Evolutionary conservation across 2,888 invertebrate species (phyloP).

Genomic region (Gymnocheta viridis): DNA sequence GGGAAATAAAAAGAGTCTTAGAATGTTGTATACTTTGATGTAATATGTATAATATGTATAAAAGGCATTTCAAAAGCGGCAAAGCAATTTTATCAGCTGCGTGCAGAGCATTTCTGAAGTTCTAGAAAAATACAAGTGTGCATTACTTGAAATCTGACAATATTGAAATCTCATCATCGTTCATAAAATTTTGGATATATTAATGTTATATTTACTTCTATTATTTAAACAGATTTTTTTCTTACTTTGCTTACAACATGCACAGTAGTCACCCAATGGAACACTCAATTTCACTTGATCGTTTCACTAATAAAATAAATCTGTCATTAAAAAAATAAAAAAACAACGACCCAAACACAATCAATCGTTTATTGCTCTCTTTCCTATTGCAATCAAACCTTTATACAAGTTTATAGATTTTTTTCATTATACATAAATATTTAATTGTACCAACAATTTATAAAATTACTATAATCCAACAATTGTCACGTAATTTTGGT

Average conservation of each 20-base stretch:
- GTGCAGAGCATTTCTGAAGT: no score
- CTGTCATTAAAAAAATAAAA: conserved; percentile 3
- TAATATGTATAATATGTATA: no score
- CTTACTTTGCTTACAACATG: neutral
- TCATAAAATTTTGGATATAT: neutral
- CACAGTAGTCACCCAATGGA: neutral
- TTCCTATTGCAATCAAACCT: neutral
- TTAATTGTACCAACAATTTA: conserved; percentile 65
- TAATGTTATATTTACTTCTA: neutral
- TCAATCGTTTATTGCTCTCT: conserved; percentile 23
- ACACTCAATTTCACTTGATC: conserved; percentile 19
- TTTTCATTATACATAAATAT: conserved; percentile 60
- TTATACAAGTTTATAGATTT: neutral
- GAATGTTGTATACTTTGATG: no score
- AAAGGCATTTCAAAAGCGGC: no score
- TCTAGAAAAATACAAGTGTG: no score
- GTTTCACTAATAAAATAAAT: conserved; percentile 40
- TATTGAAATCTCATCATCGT: no score
- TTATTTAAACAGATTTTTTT: neutral
- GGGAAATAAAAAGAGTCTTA: no score
- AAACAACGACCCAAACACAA: conserved; percentile 8
- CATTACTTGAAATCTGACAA: no score
- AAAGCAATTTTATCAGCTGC: no score
- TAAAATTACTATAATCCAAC: conserved; percentile 68
- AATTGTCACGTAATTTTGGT: conserved; percentile 70